Percentiles rank a stretch among this genome's conserved stretches.
These are phyloP conservation scores for Forbesichthys papilliferus DNA, from an alignment of 2,113 vertebrate genomes.

Conservation along the genomic window DNA sequence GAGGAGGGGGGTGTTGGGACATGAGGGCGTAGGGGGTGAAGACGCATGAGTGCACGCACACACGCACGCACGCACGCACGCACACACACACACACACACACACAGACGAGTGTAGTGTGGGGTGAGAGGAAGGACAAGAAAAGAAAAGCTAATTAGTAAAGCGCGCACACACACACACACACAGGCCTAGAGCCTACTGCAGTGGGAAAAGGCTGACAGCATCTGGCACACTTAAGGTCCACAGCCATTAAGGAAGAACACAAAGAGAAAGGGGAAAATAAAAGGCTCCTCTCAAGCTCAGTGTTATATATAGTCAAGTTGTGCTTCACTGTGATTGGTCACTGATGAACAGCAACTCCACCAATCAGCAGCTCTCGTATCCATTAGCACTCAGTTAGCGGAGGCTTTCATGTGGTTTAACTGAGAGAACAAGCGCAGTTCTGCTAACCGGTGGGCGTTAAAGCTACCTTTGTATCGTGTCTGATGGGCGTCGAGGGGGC, in stretches of 20 bases:
- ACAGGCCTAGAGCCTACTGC: slow-evolving; percentile 46
- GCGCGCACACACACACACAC: slow-evolving; percentile 46
- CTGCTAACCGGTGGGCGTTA: neutral
- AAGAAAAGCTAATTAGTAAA: slow-evolving; percentile 93
- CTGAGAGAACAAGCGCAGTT: neutral
- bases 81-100: slow-evolving; percentile 1
- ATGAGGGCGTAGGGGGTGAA: slow-evolving; percentile 55
- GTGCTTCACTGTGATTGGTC: neutral
- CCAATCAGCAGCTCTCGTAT: slow-evolving; percentile 15
- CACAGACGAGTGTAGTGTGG: slow-evolving; percentile 79
- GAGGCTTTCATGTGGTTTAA: neutral
- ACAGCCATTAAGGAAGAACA: slow-evolving; percentile 32
- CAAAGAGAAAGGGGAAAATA: slow-evolving; percentile 20
- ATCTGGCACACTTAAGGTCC: slow-evolving; percentile 39
- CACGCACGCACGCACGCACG: neutral
- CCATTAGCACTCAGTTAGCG: neutral
- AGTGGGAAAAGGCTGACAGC: slow-evolving; percentile 60
- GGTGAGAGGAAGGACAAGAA: slow-evolving; percentile 90
- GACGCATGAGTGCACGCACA: slow-evolving; percentile 64
- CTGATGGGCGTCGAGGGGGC: slow-evolving; percentile 70
- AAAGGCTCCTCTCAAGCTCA: slow-evolving; percentile 30
- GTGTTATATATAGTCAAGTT: slow-evolving; percentile 2
- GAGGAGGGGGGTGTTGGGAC: slow-evolving; percentile 45
- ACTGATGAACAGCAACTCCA: no score
- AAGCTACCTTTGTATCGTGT: slow-evolving; percentile 88